Conservation (phyloP, 2,113 vertebrate genomes). For the Tragelaphus strepsiceros region DNA sequence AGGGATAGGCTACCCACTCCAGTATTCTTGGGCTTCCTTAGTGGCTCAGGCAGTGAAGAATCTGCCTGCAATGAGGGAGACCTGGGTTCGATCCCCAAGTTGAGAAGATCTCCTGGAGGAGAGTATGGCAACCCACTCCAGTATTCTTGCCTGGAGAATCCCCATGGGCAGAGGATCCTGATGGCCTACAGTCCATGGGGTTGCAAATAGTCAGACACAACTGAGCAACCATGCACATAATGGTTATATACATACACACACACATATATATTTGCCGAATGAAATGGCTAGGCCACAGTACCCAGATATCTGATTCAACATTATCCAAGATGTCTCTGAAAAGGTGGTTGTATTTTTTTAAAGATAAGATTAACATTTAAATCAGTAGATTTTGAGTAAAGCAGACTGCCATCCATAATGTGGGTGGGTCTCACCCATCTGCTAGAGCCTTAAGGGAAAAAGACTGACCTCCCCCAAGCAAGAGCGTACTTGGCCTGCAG, state of each 20-base stretch:
- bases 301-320: neutral
- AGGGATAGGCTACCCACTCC: neutral
- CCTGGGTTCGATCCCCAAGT: neutral
- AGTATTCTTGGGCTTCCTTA: neutral
- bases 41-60: neutral
- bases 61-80: neutral
- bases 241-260: neutral
- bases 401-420: neutral
- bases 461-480: neutral
- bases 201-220: rapidly evolving
- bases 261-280: neutral
- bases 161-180: neutral
- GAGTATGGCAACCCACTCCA: neutral
- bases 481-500: neutral
- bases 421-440: neutral
- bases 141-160: neutral
- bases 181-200: neutral
- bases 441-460: neutral
- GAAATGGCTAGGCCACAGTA: neutral
- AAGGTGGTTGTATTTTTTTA: neutral
- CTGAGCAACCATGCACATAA: neutral
- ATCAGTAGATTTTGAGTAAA: neutral
- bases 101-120: neutral
- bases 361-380: neutral
- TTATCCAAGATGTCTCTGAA: neutral